phyloP scores from a whole-genome alignment of 1,140 invertebrate genomes.

The Trichogramma pretiosum region DNA sequence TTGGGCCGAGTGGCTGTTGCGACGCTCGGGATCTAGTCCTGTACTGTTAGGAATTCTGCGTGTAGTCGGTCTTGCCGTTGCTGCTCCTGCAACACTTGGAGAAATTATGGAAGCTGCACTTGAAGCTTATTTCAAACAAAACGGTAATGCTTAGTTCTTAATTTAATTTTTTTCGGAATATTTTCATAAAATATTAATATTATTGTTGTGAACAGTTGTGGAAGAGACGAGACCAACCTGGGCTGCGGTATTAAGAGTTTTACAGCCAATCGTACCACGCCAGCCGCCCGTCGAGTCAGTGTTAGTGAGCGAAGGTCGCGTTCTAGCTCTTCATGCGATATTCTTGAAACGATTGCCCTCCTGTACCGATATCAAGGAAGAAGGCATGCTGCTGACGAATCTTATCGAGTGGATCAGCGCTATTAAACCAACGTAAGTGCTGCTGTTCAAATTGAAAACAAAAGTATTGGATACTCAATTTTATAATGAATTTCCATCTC shows the following conservation, averaged over 20 bases:
- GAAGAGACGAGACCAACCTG: constrained; percentile 38
- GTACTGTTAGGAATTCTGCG: constrained; percentile 43
- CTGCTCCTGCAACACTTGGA: constrained; percentile 39
- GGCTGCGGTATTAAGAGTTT: constrained; percentile 36
- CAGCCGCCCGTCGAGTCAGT: constrained; percentile 40
- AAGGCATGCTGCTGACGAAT: constrained; percentile 43
- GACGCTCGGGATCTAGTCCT: constrained; percentile 42
- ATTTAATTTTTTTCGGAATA: neutral
- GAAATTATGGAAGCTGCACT: constrained; percentile 45
- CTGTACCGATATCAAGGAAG: constrained; percentile 43
- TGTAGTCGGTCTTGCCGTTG: constrained; percentile 39
- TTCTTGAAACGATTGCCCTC: constrained; percentile 43
- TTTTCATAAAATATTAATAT: neutral
- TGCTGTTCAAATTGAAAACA: too few relatives aligned
- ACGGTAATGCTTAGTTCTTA: constrained; percentile 23
- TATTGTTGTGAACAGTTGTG: constrained; percentile 27
- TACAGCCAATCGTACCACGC: constrained; percentile 41
- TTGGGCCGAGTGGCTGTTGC: constrained; percentile 38
- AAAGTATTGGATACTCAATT: neutral
- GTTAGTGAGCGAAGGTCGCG: constrained; percentile 39
- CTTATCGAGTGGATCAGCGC: constrained; percentile 44
- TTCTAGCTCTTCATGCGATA: constrained; percentile 44
- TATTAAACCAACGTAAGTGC: constrained; percentile 43
- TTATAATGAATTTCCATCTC: constrained; percentile 18
- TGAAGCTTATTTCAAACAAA: constrained; percentile 45